These are phyloP conservation scores for Pantherophis alleghaniensis DNA, from an alignment of 2,797 vertebrate genomes.

Conservation along the genomic window DNA sequence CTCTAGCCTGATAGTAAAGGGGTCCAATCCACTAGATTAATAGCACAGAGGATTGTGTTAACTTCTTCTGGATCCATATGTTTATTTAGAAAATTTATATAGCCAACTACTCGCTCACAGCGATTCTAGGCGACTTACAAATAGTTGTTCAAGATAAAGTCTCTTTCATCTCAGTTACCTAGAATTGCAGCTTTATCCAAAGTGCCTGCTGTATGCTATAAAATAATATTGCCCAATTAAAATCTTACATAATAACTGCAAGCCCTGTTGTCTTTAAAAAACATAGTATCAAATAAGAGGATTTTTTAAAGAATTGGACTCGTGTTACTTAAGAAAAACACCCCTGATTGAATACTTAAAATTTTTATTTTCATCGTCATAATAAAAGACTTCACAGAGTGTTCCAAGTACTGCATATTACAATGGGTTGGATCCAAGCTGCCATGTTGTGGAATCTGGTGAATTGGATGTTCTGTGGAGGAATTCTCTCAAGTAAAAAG, in stretches of 20 bases:
- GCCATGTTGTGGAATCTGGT: background rate
- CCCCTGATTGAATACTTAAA: background rate
- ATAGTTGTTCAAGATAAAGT: background rate
- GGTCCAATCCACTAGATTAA: background rate
- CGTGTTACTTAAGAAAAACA: background rate
- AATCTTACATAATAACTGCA: background rate
- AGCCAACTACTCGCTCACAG: background rate
- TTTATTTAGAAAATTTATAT: background rate
- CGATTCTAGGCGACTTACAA: background rate
- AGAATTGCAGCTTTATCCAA: background rate
- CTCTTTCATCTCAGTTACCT: background rate
- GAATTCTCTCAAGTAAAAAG: background rate
- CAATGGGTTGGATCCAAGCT: background rate
- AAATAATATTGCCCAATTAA: background rate
- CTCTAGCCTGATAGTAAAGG: background rate
- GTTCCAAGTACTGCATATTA: background rate
- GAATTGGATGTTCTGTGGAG: background rate
- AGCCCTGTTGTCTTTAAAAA: background rate
- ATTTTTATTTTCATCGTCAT: background rate
- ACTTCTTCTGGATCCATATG: background rate
- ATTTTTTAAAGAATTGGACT: background rate
- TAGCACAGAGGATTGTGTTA: background rate
- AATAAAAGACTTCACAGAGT: background rate
- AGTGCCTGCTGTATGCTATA: background rate
- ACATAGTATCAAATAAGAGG: background rate